phyloP scores from a whole-genome alignment of 1,140 invertebrate genomes.

The Zaprionus tsacasi region DNA sequence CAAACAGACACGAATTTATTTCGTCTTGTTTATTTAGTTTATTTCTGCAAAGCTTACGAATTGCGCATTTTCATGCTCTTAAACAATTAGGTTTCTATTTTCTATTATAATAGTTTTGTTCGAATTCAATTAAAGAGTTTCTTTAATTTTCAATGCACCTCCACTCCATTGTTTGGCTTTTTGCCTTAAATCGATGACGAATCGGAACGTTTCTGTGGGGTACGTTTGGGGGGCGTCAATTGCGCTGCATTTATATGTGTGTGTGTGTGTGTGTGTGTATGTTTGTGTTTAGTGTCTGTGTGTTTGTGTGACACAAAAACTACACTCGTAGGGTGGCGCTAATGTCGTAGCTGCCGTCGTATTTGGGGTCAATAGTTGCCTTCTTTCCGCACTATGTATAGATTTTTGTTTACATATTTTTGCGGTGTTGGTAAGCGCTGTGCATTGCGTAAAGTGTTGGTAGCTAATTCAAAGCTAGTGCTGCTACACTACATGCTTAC shows the following conservation, averaged over 20 bases:
- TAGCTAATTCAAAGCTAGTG: conserved; percentile 28
- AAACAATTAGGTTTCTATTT: conserved; percentile 48
- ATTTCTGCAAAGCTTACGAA: conserved; percentile 44
- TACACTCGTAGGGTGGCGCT: conserved; percentile 49
- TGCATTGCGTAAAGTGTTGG: conserved; percentile 17
- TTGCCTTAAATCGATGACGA: conserved; percentile 78
- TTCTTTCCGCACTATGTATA: conserved; percentile 50
- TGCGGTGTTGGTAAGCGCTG: conserved; percentile 45
- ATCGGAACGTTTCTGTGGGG: conserved; percentile 58
- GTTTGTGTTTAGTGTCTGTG: conserved; percentile 24
- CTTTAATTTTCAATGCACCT: conserved; percentile 66
- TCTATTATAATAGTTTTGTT: conserved; percentile 20
- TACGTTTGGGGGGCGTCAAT: conserved; percentile 67
- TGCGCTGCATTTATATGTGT: conserved; percentile 53
- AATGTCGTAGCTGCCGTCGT: conserved; percentile 39
- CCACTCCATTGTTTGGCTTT: conserved; percentile 71
- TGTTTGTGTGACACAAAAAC: conserved; percentile 59
- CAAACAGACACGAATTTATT: conserved; percentile 25
- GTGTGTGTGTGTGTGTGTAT: conserved; percentile 24
- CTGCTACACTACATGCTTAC: conserved; percentile 26
- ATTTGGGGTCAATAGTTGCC: conserved; percentile 74
- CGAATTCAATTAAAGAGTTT: conserved; percentile 51
- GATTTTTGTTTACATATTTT: conserved; percentile 73
- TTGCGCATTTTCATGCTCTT: conserved; percentile 44
- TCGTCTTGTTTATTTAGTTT: conserved; percentile 2